Percentiles rank a stretch among this genome's conserved stretches.
Conservation (phyloP, 2,888 invertebrate genomes). For the Drosophila paramelanica region DNA sequence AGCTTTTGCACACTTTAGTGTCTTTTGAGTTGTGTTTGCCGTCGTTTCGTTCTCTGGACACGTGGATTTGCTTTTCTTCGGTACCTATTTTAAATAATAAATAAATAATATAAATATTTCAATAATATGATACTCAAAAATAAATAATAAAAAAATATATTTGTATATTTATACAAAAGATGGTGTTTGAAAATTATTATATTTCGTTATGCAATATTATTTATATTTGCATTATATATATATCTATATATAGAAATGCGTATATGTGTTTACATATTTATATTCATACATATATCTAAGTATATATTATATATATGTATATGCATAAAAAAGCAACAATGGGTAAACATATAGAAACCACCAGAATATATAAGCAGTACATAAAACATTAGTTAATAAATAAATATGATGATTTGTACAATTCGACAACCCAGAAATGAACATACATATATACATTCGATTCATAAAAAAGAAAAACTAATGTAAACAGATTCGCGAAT, state of each 20-base stretch:
- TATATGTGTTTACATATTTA: neutral
- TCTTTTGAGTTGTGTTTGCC: conserved; percentile 80
- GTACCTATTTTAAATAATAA: conserved; percentile 39
- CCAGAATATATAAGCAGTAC: too few species aligned
- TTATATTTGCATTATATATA: neutral
- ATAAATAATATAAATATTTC: neutral
- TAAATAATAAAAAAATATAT: neutral
- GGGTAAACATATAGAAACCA: too few species aligned
- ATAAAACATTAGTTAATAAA: too few species aligned
- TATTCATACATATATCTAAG: too few species aligned
- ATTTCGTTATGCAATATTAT: conserved; percentile 63
- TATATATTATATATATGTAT: too few species aligned
- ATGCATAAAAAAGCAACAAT: too few species aligned
- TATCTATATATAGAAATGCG: neutral
- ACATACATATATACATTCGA: neutral
- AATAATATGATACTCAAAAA: neutral
- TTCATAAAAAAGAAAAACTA: too few species aligned
- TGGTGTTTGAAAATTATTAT: conserved; percentile 18
- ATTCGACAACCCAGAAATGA: too few species aligned
- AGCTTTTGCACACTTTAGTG: conserved; percentile 80
- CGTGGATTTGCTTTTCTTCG: conserved; percentile 58
- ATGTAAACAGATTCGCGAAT: neutral
- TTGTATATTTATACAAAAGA: too few species aligned
- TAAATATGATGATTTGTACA: too few species aligned
- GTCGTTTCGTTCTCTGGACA: conserved; percentile 80